A percentile compares a stretch with the other conserved stretches of the same genome.
Evolutionary conservation across 2,797 vertebrate species (phyloP).

Genomic region (Girardinus metallicus): DNA sequence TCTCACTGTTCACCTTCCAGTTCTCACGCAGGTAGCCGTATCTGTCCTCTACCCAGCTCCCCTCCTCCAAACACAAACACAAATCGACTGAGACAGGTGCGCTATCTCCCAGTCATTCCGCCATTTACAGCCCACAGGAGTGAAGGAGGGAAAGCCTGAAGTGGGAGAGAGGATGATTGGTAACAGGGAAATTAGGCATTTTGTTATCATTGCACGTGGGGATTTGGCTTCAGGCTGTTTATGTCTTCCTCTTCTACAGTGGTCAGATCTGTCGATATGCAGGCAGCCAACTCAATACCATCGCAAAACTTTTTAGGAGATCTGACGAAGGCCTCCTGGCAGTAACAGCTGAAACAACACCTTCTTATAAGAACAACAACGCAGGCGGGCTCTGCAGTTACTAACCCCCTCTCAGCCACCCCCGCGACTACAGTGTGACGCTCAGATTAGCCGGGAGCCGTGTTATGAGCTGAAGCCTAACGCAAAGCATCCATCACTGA

Average conservation of each 20-base stretch:
- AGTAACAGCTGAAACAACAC: slow-evolving; percentile 44
- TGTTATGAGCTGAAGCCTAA: slow-evolving; percentile 54
- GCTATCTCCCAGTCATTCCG: slow-evolving; percentile 85
- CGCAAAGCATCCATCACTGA: slow-evolving; percentile 72
- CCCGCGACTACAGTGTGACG: slow-evolving; percentile 40
- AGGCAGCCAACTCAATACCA: slow-evolving; percentile 23
- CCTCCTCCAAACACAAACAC: slow-evolving; percentile 62
- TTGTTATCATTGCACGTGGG: slow-evolving; percentile 71
- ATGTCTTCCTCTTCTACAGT: slow-evolving; percentile 21
- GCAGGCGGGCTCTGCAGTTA: slow-evolving; percentile 33
- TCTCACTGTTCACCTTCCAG: slow-evolving; percentile 60
- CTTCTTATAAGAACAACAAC: slow-evolving; percentile 26
- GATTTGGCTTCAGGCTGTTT: slow-evolving; percentile 61
- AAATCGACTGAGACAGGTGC: slow-evolving; percentile 86
- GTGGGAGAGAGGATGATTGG: slow-evolving; percentile 74
- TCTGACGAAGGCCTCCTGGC: slow-evolving; percentile 17
- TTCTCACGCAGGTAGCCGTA: slow-evolving; percentile 83
- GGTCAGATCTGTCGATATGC: slow-evolving; percentile 64
- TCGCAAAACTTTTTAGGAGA: slow-evolving; percentile 8
- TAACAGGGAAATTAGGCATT: slow-evolving; percentile 76
- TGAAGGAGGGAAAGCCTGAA: slow-evolving; percentile 68
- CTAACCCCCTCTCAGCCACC: slow-evolving; percentile 37
- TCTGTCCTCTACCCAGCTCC: slow-evolving; percentile 42
- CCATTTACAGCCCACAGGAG: slow-evolving; percentile 82
- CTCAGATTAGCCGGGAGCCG: slow-evolving; percentile 66